Conservation (phyloP, 2,113 vertebrate species). For the Salvator merianae region DNA sequence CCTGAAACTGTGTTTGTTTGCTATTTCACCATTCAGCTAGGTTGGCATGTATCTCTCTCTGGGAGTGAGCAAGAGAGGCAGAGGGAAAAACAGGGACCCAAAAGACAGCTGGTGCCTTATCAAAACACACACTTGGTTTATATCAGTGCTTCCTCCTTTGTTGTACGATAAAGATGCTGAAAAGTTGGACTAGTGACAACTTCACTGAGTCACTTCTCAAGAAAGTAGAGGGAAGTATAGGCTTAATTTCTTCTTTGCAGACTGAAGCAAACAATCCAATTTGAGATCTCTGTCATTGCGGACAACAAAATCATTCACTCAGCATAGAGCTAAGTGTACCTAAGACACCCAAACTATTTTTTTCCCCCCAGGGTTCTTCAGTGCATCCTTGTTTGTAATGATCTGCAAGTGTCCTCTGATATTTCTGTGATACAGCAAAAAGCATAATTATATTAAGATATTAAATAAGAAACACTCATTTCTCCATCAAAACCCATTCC, state of each 20-base stretch:
- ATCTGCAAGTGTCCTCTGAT: not conserved
- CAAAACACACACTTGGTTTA: conserved; percentile 52
- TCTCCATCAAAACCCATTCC: not conserved
- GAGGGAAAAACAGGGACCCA: conserved; percentile 7
- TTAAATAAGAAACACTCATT: not conserved
- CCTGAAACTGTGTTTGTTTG: not conserved
- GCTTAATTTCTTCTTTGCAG: conserved; percentile 28
- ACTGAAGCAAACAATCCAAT: conserved; percentile 9
- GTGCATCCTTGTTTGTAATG: not conserved
- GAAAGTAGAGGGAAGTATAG: conserved; percentile 18
- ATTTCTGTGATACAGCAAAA: not conserved
- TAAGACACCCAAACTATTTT: not conserved
- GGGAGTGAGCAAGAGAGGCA: not conserved
- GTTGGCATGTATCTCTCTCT: conserved; percentile 33
- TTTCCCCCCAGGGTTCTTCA: not conserved
- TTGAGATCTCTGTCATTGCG: not conserved
- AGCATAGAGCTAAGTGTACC: not conserved
- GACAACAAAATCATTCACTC: not conserved
- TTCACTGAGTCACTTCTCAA: conserved; percentile 30
- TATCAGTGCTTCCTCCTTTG: conserved; percentile 51
- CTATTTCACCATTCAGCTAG: conserved; percentile 21
- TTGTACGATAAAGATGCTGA: conserved; percentile 49
- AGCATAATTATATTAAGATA: not conserved
- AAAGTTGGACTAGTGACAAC: conserved; percentile 53
- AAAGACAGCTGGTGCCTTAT: conserved; percentile 59